Conservation (phyloP, 2,888 invertebrate species). For the Drosophila mercatorum region DNA sequence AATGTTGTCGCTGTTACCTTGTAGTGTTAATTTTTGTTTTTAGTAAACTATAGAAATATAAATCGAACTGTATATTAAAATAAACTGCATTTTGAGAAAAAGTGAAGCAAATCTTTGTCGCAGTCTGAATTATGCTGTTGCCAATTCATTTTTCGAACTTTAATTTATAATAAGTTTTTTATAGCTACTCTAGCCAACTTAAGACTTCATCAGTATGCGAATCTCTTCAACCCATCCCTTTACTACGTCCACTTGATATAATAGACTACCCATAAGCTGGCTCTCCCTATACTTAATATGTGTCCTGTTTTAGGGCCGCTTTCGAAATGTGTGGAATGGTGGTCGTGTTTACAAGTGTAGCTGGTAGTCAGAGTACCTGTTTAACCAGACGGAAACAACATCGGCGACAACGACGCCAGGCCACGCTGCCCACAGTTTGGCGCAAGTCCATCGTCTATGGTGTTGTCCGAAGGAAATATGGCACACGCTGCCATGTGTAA, state of each 20-base stretch:
- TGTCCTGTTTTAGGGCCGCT: slow-evolving; percentile 45
- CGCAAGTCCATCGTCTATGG: slow-evolving; percentile 28
- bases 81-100: too few relatives aligned
- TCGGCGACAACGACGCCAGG: slow-evolving; percentile 49
- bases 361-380: slow-evolving; percentile 76
- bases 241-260: neutral
- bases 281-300: neutral
- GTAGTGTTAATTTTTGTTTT: neutral
- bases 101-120: too few relatives aligned
- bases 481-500: slow-evolving; percentile 74
- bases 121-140: too few relatives aligned
- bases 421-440: slow-evolving; percentile 57
- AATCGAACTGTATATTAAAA: too few relatives aligned
- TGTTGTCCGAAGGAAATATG: slow-evolving; percentile 61
- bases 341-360: slow-evolving; percentile 76
- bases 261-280: too few relatives aligned
- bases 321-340: slow-evolving; percentile 31
- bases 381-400: slow-evolving; percentile 73
- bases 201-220: neutral
- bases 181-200: neutral
- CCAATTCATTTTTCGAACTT: too few relatives aligned
- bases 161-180: too few relatives aligned
- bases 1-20: neutral
- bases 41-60: too few relatives aligned
- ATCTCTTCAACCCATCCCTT: too few relatives aligned